Base-by-base conservation (phyloP, 2,797 vertebrate species). In the Champsocephalus esox region DNA sequence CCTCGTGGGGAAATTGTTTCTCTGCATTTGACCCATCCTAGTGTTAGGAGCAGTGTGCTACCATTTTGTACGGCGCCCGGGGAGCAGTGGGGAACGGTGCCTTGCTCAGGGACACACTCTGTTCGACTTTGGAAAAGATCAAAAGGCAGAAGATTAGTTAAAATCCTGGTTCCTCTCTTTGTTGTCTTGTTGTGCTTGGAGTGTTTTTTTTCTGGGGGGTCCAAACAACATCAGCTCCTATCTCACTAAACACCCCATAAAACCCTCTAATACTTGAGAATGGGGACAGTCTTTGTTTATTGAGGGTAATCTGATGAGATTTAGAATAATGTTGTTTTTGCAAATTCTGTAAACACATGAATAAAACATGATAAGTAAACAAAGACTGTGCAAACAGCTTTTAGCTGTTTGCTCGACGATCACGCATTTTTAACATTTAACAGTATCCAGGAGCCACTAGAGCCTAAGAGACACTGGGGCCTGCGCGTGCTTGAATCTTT, bases 351-450 rank as follows among this genome's bases (percentile, higher is more conserved):
- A 13, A 32, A 44, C 60, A 8, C 59, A 90, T 89, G 66, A 88
- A 88, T 87, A 73, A 89, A 86, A 76, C 48, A 87, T 80, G 70
- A 58, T 72, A 77, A 52, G 56, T 78, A 88, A 90, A 88, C 70
- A 83, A 82, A 84, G 51, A 55, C 16, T 7, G 65, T 60, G 45
- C 38, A 57, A 85, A 83, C 76, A 73, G 67, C 85, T 79, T 58
- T 70, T 1, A 63, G 85, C 81, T 77, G 45, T 88, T 86, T 86
- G 75, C 86, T 71, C 75, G 59, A 78, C 55, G 63, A 64, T 62
- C 50, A 38, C 63, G 61, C 38, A 24, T 76, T 84, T 62, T 84
- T 80, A 89, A 87, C 83, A 81, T 83, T 84, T 85, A 61, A 84
- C 79, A 73, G 80, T 70, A 73, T 81, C 82, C 78, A 80, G 61